These are phyloP conservation scores for Pygmarrhopalites habei DNA, from an alignment of 1,140 invertebrate species.

Conservation along the genomic window DNA sequence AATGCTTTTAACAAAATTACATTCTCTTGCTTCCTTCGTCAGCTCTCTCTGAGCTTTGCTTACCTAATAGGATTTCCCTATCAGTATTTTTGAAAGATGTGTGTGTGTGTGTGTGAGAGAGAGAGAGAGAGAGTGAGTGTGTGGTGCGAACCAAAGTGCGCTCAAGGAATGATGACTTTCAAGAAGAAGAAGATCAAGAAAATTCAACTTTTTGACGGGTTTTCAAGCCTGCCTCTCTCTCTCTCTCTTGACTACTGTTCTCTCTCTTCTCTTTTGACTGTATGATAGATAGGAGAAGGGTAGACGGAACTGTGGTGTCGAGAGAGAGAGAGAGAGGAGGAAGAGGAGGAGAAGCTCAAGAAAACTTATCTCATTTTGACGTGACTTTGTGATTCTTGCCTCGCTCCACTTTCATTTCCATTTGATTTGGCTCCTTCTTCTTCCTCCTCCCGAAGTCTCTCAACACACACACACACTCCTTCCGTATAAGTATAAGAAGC, in stretches of 20 bases:
- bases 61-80: slow-evolving; percentile 11
- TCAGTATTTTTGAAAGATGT: neutral
- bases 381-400: neutral
- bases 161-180: too few species aligned
- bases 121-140: too few species aligned
- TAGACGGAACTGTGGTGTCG: too few species aligned
- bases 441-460: too few species aligned
- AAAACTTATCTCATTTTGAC: neutral
- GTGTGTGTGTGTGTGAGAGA: too few species aligned
- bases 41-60: neutral
- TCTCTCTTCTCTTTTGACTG: neutral
- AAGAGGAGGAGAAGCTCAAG: neutral
- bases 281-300: too few species aligned
- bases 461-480: too few species aligned
- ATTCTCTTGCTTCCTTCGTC: slow-evolving; percentile 10
- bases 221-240: neutral
- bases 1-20: slow-evolving; percentile 37
- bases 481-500: too few species aligned
- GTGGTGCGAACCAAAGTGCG: too few species aligned
- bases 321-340: too few species aligned
- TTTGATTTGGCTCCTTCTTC: too few species aligned
- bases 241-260: neutral
- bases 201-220: neutral
- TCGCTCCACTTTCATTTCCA: slow-evolving; percentile 11
- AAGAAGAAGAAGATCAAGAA: too few species aligned